Evolutionary conservation across 2,113 vertebrate genomes (phyloP).

Genomic region (Chascanopsetta lugubris): DNA sequence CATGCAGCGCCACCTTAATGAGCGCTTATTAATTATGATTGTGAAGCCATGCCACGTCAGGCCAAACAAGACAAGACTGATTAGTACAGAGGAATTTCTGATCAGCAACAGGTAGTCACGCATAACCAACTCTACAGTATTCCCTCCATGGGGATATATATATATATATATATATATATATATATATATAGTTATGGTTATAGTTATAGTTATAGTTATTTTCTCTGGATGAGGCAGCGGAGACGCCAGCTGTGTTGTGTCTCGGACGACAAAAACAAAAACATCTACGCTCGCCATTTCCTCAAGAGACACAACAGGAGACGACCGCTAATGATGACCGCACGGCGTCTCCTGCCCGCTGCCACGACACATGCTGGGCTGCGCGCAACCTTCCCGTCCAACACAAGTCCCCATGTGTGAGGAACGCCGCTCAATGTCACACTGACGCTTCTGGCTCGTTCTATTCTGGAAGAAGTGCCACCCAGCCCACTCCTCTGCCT

Average conservation of each 20-base stretch:
- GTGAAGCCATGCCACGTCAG: conserved; percentile 21
- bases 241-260: conserved; percentile 10
- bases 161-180: not conserved
- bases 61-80: conserved; percentile 34
- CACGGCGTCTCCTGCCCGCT: conserved; percentile 57
- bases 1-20: conserved; percentile 22
- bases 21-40: conserved; percentile 46
- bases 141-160: not conserved
- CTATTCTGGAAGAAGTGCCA: conserved; percentile 54
- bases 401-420: conserved; percentile 39
- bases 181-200: no score
- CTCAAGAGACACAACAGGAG: conserved; percentile 58
- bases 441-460: conserved; percentile 54
- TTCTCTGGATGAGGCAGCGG: no score
- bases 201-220: no score
- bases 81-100: conserved; percentile 19
- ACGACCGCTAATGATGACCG: conserved; percentile 60
- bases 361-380: conserved; percentile 53
- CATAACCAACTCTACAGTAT: not conserved
- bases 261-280: conserved; percentile 24
- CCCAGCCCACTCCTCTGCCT: conserved; percentile 33
- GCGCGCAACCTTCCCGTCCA: conserved; percentile 39
- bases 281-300: conserved; percentile 36
- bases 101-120: conserved; percentile 37
- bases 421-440: conserved; percentile 42